phyloP scores from a whole-genome alignment of 2,888 invertebrate genomes.

The Dryobotodes eremita region DNA sequence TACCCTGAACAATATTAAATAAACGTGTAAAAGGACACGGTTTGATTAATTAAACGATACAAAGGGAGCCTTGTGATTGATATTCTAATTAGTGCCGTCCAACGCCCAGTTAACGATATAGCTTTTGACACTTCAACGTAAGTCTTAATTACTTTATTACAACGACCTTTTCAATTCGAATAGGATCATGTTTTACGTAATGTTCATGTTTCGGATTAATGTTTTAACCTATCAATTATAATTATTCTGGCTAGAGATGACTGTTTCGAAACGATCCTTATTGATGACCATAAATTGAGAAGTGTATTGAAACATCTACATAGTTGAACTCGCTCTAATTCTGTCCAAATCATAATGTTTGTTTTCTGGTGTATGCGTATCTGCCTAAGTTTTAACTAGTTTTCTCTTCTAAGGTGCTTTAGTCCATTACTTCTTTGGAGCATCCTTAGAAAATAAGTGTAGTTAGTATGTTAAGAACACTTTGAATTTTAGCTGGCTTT shows the following conservation, averaged over 20 bases:
- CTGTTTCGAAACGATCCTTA: constrained; percentile 13
- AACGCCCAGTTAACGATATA: constrained; percentile 48
- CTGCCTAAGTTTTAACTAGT: neutral
- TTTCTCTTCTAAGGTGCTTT: neutral
- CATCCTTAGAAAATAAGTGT: neutral
- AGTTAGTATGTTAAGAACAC: no score
- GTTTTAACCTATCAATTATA: constrained; percentile 29
- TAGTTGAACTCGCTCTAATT: neutral
- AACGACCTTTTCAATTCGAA: constrained; percentile 66
- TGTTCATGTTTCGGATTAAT: constrained; percentile 43
- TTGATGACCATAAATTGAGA: constrained; percentile 2
- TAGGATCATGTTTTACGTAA: constrained; percentile 51
- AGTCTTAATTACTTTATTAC: constrained; percentile 60
- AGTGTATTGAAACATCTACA: no score
- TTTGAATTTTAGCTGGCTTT: no score
- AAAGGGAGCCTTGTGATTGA: constrained; percentile 65
- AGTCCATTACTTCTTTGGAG: neutral
- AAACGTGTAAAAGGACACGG: constrained; percentile 56
- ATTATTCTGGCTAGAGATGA: constrained; percentile 14
- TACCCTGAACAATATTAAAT: constrained; percentile 48
- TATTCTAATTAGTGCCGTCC: constrained; percentile 65
- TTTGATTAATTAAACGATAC: constrained; percentile 57
- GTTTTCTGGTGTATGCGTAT: neutral
- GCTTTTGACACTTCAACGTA: constrained; percentile 56
- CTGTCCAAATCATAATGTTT: neutral